Conservation (phyloP, 2,113 vertebrate genomes). For the Struthio camelus region DNA sequence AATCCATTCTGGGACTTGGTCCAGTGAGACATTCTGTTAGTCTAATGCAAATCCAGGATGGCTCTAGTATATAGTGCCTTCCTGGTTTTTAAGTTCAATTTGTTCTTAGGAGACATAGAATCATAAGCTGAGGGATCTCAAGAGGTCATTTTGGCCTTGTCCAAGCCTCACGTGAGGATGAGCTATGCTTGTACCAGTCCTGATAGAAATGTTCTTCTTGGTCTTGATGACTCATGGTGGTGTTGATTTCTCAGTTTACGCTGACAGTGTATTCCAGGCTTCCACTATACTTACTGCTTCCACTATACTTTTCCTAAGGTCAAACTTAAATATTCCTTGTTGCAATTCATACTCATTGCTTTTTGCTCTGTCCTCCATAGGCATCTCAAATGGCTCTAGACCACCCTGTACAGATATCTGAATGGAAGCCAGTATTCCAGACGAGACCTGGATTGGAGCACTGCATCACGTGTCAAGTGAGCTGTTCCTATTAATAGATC, state of each 20-base stretch:
- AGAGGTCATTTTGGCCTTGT: not conserved
- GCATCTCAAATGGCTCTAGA: slow-evolving; percentile 2
- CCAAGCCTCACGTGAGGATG: not conserved
- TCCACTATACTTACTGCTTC: not conserved
- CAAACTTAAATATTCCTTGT: not conserved
- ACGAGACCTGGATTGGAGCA: not conserved
- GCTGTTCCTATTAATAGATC: not conserved
- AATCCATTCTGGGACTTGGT: not conserved
- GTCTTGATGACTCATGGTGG: not conserved
- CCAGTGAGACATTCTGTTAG: not conserved
- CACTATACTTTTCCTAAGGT: not conserved
- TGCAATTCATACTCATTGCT: not conserved
- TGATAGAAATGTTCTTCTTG: not conserved
- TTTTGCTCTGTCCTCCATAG: not conserved
- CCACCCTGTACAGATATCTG: not conserved
- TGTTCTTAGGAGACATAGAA: not conserved
- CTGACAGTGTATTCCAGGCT: not conserved
- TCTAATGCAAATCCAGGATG: not conserved
- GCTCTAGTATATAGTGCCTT: not conserved
- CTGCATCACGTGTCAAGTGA: not conserved
- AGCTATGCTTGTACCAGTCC: not conserved
- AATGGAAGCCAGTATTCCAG: slow-evolving; percentile 21
- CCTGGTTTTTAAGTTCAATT: not conserved
- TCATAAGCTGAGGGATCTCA: not conserved
- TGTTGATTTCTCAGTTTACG: not conserved